Evolutionary conservation across 2,888 invertebrate genomes (phyloP).

Genomic region (Cephus pygmeus): DNA sequence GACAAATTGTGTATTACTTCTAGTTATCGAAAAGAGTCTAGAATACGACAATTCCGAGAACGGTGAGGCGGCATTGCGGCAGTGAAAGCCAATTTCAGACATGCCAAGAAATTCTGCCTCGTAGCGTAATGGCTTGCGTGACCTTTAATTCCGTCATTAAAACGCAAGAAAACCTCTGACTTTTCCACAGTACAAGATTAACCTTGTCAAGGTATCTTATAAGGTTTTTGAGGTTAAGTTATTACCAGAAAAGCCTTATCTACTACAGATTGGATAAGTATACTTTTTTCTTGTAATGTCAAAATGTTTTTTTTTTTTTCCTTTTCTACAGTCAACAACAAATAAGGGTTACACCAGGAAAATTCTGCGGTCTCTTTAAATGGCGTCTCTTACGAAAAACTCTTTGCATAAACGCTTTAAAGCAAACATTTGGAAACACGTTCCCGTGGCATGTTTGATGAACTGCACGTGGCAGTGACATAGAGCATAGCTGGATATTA

Average conservation of each 20-base stretch:
- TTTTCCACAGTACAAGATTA: neutral
- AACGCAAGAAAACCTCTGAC: neutral
- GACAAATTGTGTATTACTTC: neutral
- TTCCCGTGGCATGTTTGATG: constrained; percentile 57
- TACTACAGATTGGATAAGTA: neutral
- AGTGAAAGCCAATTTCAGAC: neutral
- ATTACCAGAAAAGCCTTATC: neutral
- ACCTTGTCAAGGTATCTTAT: neutral
- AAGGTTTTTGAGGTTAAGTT: neutral
- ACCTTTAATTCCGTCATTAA: neutral
- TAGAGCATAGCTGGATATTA: constrained; percentile 40
- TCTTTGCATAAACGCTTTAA: constrained; percentile 51
- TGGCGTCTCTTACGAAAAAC: neutral
- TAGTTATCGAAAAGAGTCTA: neutral
- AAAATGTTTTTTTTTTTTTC: neutral
- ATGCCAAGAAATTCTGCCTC: neutral
- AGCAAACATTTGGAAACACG: constrained; percentile 51
- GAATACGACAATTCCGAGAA: neutral
- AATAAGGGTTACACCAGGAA: neutral
- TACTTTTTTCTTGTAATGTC: neutral
- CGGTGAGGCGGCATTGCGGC: neutral
- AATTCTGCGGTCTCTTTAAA: neutral
- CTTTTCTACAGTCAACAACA: neutral
- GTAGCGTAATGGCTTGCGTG: neutral
- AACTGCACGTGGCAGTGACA: constrained; percentile 56